Percentiles rank a stretch among this genome's conserved stretches.
phyloP scores from a whole-genome alignment of 2,888 invertebrate species.

The Mythimna loreyi region DNA sequence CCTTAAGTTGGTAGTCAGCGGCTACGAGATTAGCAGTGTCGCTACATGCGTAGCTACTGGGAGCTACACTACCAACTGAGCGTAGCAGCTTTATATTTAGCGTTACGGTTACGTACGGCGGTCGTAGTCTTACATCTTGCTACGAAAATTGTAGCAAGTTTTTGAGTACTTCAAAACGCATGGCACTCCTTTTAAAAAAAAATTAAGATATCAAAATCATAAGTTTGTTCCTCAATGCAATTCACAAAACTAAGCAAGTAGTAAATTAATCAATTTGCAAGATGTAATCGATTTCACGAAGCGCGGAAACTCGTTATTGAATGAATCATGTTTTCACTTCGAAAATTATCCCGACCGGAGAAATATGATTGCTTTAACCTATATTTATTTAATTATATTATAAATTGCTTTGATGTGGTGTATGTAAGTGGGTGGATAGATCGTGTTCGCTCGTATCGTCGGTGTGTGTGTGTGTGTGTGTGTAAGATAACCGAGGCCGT shows the following conservation, averaged over 20 bases:
- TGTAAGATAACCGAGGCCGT: conserved; percentile 70
- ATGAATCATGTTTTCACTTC: conserved; percentile 33
- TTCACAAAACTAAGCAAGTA: conserved; percentile 11
- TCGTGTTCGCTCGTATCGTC: conserved; percentile 43
- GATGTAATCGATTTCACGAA: conserved; percentile 34
- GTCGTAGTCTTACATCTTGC: neutral
- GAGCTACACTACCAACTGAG: neutral
- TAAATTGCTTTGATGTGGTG: conserved; percentile 56
- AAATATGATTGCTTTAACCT: conserved; percentile 38
- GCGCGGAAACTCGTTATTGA: conserved; percentile 29
- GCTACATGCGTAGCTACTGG: neutral
- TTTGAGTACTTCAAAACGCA: neutral
- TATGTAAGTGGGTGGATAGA: conserved; percentile 40
- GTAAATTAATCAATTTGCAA: conserved; percentile 36
- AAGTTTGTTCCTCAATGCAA: neutral
- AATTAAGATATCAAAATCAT: neutral
- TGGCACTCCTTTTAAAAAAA: neutral
- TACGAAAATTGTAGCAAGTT: neutral
- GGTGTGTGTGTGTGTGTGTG: conserved; percentile 40
- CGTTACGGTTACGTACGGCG: neutral
- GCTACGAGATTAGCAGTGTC: neutral
- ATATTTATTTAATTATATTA: conserved; percentile 50
- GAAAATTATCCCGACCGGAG: conserved; percentile 27
- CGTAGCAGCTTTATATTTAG: neutral
- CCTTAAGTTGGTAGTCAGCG: neutral